Evolutionary conservation across 2,888 invertebrate species (phyloP).

Genomic region (Acrobasis consociella): DNA sequence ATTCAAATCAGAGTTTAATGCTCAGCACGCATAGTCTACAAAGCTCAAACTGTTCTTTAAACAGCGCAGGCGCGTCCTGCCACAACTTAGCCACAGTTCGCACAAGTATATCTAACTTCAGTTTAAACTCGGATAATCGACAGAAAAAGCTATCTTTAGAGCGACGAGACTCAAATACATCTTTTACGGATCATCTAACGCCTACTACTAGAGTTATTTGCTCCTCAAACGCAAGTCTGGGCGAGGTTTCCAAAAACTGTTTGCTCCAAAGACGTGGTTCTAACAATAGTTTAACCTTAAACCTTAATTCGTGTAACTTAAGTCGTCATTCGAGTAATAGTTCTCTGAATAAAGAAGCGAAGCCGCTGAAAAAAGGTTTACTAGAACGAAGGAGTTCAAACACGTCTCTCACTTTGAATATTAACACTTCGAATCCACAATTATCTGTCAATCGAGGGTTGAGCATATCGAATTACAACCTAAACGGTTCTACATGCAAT

Average conservation of each 20-base stretch:
- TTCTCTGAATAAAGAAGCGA: slow-evolving; percentile 75
- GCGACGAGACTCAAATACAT: slow-evolving; percentile 93
- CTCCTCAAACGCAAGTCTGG: slow-evolving; percentile 74
- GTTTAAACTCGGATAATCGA: slow-evolving; percentile 65
- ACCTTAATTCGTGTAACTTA: slow-evolving; percentile 82
- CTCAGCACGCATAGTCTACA: slow-evolving; percentile 80
- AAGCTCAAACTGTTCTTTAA: slow-evolving; percentile 79
- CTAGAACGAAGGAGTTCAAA: slow-evolving; percentile 94
- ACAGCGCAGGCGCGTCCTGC: slow-evolving; percentile 69
- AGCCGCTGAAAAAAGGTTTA: slow-evolving; percentile 85
- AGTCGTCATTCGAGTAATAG: slow-evolving; percentile 83
- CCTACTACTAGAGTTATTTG: slow-evolving; percentile 74
- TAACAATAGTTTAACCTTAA: slow-evolving; percentile 92
- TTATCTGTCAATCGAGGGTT: slow-evolving; percentile 72
- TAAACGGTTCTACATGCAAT: slow-evolving; percentile 78
- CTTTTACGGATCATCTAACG: slow-evolving; percentile 79
- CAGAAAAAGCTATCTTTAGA: slow-evolving; percentile 88
- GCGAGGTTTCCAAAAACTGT: slow-evolving; percentile 82
- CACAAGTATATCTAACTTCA: slow-evolving; percentile 75
- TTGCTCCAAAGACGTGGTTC: slow-evolving; percentile 91
- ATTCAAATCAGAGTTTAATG: slow-evolving; percentile 84
- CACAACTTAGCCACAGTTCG: slow-evolving; percentile 71
- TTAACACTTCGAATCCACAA: slow-evolving; percentile 73
- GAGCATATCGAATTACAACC: slow-evolving; percentile 77
- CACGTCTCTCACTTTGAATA: slow-evolving; percentile 93